Percentiles rank a stretch among this genome's conserved stretches.
Evolutionary conservation across 2,797 vertebrate species (phyloP).

Genomic region (Netta rufina): DNA sequence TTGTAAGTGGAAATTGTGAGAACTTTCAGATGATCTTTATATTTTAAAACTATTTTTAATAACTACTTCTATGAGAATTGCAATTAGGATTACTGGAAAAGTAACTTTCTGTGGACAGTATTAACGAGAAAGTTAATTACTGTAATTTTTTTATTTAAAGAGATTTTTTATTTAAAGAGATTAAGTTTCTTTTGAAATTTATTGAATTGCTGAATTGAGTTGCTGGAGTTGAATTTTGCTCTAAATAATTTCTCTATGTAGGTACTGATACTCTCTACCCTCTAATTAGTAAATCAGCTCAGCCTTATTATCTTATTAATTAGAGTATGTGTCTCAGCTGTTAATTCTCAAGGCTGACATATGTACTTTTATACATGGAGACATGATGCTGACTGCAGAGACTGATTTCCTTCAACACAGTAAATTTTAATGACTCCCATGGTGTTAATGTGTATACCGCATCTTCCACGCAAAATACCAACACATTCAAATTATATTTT

Average conservation of each 20-base stretch:
- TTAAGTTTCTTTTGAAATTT: not conserved
- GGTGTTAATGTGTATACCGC: rapidly evolving
- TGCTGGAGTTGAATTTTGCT: not conserved
- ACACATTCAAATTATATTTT: not conserved
- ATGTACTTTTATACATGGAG: not conserved
- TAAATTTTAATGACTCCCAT: not conserved
- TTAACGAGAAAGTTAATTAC: not conserved
- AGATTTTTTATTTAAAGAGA: not conserved
- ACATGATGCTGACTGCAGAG: not conserved
- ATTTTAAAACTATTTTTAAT: not conserved
- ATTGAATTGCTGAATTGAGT: not conserved
- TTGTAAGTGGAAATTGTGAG: not conserved
- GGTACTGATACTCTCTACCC: not conserved
- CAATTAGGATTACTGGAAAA: not conserved
- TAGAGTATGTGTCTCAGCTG: not conserved
- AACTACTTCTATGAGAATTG: not conserved
- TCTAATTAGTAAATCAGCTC: not conserved
- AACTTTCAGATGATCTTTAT: not conserved
- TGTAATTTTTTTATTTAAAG: not conserved
- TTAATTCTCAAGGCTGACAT: not conserved
- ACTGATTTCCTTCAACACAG: not conserved
- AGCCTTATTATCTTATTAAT: not conserved
- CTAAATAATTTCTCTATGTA: not conserved
- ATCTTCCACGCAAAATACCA: not conserved
- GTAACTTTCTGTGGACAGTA: not conserved